Percentiles rank a stretch among this genome's conserved stretches.
Conservation (phyloP, 2,113 vertebrate genomes). For the Thalassarche chlororhynchos region DNA sequence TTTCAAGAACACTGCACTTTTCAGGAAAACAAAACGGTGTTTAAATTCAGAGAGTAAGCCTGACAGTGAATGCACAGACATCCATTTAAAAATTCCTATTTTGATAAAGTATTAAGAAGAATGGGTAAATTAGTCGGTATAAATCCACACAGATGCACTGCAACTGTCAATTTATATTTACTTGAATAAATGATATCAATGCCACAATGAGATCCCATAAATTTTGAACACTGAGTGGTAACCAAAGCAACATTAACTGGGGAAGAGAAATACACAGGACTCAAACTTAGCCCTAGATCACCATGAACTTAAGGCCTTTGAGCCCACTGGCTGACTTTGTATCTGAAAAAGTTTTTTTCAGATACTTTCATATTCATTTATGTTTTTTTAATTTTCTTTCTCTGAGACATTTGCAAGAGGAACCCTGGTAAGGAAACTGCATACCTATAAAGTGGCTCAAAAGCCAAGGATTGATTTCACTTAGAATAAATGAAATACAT, state of each 20-base stretch:
- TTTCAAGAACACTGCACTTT: not conserved
- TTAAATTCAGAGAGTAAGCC: not conserved
- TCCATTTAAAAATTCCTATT: not conserved
- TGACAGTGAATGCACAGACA: not conserved
- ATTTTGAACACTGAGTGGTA: not conserved
- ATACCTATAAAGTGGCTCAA: not conserved
- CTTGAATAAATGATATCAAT: not conserved
- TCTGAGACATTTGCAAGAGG: not conserved
- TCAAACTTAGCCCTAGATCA: not conserved
- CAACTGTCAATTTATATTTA: not conserved
- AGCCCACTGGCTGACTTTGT: not conserved
- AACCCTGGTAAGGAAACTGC: not conserved
- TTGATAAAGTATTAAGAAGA: not conserved
- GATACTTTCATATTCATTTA: not conserved
- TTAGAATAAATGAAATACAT: not conserved
- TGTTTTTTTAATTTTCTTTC: not conserved
- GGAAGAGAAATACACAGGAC: not conserved
- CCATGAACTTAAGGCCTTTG: not conserved
- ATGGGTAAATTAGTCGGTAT: not conserved
- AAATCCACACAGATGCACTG: not conserved
- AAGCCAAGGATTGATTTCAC: not conserved
- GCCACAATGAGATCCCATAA: not conserved
- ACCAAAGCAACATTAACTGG: not conserved
- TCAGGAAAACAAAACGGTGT: not conserved
- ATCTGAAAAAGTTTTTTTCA: not conserved